These are phyloP conservation scores for Eremobia ochroleuca DNA, from an alignment of 2,888 invertebrate genomes.

Conservation along the genomic window DNA sequence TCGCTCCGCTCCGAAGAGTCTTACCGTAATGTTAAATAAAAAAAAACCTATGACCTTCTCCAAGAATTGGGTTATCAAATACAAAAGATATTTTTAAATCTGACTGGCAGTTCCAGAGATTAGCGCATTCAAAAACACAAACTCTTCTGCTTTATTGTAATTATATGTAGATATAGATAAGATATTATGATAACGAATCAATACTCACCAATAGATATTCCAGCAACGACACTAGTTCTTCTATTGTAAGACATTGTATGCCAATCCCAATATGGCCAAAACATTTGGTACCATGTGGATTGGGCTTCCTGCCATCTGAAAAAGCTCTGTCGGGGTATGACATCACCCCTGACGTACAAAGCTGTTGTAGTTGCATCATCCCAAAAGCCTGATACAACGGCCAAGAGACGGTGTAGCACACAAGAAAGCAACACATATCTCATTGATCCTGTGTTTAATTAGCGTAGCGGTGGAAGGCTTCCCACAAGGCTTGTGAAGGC, in stretches of 20 bases:
- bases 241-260: background rate
- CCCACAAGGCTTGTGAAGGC: background rate
- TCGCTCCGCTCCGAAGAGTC: too few species aligned
- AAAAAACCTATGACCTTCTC: too few species aligned
- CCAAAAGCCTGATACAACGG: conserved; percentile 33
- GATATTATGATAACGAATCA: background rate
- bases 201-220: conserved; percentile 68
- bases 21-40: too few species aligned
- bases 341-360: fast-evolving
- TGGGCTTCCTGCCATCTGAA: conserved; percentile 67
- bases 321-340: conserved; percentile 21
- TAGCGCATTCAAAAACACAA: too few species aligned
- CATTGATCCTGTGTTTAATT: conserved; percentile 11
- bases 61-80: too few species aligned
- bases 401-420: background rate
- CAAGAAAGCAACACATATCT: conserved; percentile 3
- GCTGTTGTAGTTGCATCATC: conserved; percentile 15
- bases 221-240: conserved; percentile 56
- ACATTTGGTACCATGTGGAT: background rate
- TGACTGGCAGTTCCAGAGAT: too few species aligned
- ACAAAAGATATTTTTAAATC: too few species aligned
- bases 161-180: too few species aligned
- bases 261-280: conserved; percentile 56
- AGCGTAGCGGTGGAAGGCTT: background rate
- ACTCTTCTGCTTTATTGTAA: too few species aligned